A percentile compares a stretch with the other conserved stretches of the same genome.
These are phyloP conservation scores for Tetheella fluctuosa DNA, from an alignment of 2,888 invertebrate genomes.

Conservation along the genomic window DNA sequence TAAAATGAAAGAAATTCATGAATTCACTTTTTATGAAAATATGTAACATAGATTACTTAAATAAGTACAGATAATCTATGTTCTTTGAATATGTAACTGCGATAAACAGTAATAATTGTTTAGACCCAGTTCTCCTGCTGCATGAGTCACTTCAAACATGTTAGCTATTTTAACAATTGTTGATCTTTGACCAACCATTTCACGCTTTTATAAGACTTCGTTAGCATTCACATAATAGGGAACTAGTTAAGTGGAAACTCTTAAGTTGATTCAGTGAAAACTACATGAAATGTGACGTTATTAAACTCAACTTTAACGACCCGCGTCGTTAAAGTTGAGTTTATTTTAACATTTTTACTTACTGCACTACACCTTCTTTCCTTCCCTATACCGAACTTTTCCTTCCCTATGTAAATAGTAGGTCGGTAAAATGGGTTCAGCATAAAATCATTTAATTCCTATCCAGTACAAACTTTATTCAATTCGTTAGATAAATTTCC, in stretches of 20 bases:
- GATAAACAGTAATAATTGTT: conserved; percentile 2
- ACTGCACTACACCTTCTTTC: neutral
- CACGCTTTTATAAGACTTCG: neutral
- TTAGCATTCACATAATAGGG: neutral
- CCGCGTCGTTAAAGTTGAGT: neutral
- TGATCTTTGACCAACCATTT: conserved; percentile 4
- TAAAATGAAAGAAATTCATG: too few relatives aligned
- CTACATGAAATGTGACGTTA: too few relatives aligned
- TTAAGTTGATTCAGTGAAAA: too few relatives aligned
- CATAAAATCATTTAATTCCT: neutral
- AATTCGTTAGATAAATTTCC: neutral
- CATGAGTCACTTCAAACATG: conserved; percentile 1
- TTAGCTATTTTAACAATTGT: neutral
- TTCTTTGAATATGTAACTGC: neutral
- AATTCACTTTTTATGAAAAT: too few relatives aligned
- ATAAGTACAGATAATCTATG: too few relatives aligned
- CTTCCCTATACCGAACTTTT: neutral
- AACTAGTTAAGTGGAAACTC: neutral
- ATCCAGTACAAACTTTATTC: neutral
- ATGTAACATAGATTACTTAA: too few relatives aligned
- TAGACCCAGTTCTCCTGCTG: neutral
- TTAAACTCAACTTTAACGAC: too few relatives aligned
- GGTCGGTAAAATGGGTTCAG: neutral
- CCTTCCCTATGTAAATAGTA: too few relatives aligned
- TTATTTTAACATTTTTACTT: neutral